Conservation (phyloP, 1,140 invertebrate genomes). For the Lepeophtheirus salmonis region DNA sequence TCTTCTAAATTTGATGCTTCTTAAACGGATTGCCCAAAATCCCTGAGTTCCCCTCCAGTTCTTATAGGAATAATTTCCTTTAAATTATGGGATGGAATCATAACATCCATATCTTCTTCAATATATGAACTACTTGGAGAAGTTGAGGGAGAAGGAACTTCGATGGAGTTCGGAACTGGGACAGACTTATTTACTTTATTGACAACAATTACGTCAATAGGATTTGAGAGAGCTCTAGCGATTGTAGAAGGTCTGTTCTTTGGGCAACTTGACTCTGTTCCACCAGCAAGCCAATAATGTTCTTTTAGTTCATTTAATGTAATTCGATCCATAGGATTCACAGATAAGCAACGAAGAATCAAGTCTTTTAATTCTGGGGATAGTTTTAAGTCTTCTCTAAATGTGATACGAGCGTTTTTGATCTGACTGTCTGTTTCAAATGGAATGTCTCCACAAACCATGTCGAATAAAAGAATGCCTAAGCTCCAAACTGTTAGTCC, state of each 20-base stretch:
- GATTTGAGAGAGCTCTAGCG: neutral
- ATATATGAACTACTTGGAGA: neutral
- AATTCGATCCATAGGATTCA: conserved; percentile 35
- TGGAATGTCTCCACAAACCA: conserved; percentile 49
- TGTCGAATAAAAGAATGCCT: conserved; percentile 45
- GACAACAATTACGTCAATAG: neutral
- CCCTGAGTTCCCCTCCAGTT: too few species aligned
- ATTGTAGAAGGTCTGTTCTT: neutral
- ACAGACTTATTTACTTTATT: neutral
- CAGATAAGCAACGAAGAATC: conserved; percentile 36
- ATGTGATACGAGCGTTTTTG: conserved; percentile 35
- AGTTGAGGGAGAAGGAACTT: neutral
- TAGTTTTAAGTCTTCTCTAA: conserved; percentile 33
- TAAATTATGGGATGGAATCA: too few species aligned
- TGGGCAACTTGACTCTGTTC: neutral
- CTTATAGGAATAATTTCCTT: neutral
- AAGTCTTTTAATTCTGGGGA: conserved; percentile 39
- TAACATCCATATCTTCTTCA: neutral
- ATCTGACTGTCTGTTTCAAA: conserved; percentile 47
- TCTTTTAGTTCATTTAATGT: conserved; percentile 35
- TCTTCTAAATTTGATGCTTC: too few species aligned
- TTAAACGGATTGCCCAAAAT: too few species aligned
- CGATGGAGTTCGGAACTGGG: neutral
- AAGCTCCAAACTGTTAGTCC: conserved; percentile 46
- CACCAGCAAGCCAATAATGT: conserved; percentile 34